phyloP scores from a whole-genome alignment of 2,888 invertebrate species.

The Crocallis elinguaria region DNA sequence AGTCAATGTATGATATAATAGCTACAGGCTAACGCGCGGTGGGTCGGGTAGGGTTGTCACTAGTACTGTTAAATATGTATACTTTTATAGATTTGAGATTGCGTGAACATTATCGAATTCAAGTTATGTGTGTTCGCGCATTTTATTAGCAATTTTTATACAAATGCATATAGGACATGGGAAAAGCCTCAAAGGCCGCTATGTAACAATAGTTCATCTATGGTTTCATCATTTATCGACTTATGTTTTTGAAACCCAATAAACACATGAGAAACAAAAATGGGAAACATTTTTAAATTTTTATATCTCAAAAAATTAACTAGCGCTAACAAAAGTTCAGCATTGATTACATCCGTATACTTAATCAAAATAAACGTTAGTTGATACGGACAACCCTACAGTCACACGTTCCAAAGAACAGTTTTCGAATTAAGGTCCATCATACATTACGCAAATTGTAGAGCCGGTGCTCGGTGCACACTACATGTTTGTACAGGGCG shows the following conservation, averaged over 20 bases:
- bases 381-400: constrained; percentile 24
- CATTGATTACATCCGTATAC: no score
- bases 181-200: no score
- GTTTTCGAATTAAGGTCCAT: constrained; percentile 38
- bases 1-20: constrained; percentile 11
- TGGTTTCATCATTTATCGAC: no score
- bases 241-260: no score
- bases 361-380: background rate
- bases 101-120: no score
- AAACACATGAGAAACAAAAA: no score
- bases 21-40: constrained; percentile 11
- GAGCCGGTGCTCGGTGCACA: background rate
- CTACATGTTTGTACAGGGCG: background rate
- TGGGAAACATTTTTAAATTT: no score
- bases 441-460: constrained; percentile 43
- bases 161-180: no score
- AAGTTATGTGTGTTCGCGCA: background rate
- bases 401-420: constrained; percentile 6
- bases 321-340: no score
- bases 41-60: constrained; percentile 11
- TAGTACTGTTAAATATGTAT: background rate
- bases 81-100: background rate
- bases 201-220: no score
- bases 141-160: background rate
- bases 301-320: no score